These are phyloP conservation scores for Mastacembelus armatus DNA, from an alignment of 2,797 vertebrate genomes.

Conservation along the genomic window DNA sequence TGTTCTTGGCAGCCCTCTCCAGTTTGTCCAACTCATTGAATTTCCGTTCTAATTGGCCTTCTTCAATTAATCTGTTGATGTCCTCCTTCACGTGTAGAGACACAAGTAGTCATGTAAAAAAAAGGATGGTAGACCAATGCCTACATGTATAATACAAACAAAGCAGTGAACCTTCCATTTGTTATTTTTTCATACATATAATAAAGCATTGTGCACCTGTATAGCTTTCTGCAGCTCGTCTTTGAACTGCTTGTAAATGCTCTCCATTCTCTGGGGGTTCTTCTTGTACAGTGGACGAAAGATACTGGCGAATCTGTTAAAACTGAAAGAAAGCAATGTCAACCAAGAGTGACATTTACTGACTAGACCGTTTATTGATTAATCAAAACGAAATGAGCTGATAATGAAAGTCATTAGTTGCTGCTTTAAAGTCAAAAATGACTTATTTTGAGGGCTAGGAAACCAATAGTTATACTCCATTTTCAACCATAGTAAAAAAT, in stretches of 20 bases:
- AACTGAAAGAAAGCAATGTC: slow-evolving; percentile 76
- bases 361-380: too few species aligned
- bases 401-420: too few species aligned
- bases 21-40: slow-evolving; percentile 88
- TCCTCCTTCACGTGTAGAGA: slow-evolving; percentile 84
- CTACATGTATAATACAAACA: slow-evolving; percentile 8
- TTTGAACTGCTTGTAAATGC: slow-evolving; percentile 89
- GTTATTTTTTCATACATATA: neutral
- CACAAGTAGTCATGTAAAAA: slow-evolving; percentile 16
- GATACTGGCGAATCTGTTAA: slow-evolving; percentile 86
- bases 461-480: too few species aligned
- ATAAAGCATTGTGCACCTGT: slow-evolving; percentile 75
- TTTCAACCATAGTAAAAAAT: too few species aligned
- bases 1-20: slow-evolving; percentile 80
- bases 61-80: slow-evolving; percentile 87
- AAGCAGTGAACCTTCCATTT: neutral
- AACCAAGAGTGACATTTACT: neutral
- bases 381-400: too few species aligned
- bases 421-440: too few species aligned
- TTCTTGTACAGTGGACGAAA: slow-evolving; percentile 87
- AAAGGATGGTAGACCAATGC: neutral
- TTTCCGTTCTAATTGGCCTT: slow-evolving; percentile 89
- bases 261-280: slow-evolving; percentile 86
- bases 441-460: too few species aligned
- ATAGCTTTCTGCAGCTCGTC: slow-evolving; percentile 84